phyloP scores from a whole-genome alignment of 64 coral and sea anemone species.

The Acropora yongei region DNA sequence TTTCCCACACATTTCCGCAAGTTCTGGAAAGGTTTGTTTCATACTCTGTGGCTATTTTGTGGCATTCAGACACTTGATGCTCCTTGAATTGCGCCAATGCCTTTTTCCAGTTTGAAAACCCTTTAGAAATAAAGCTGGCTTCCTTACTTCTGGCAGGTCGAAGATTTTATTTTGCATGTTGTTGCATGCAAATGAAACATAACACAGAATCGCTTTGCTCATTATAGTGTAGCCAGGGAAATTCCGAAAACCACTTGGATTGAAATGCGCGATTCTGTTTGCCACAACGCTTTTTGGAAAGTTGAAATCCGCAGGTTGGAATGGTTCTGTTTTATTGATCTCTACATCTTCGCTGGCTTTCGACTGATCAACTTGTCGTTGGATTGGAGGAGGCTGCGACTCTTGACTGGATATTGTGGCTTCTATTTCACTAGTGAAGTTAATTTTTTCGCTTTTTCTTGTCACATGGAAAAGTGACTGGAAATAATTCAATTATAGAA shows the following conservation, averaged over 20 bases:
- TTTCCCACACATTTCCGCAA: conserved; percentile 4
- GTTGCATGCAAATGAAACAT: conserved; percentile 32
- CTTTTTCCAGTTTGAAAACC: conserved; percentile 35
- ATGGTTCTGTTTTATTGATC: conserved; percentile 25
- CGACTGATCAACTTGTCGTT: conserved; percentile 28
- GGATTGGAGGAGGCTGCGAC: not conserved
- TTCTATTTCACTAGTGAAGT: conserved; percentile 2
- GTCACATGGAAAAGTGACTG: conserved; percentile 10
- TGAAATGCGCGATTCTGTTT: conserved; percentile 14
- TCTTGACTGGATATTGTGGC: conserved; percentile 6
- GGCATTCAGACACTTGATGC: conserved; percentile 44
- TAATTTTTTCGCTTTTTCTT: not conserved
- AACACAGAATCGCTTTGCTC: no score
- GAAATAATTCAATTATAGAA: conserved; percentile 9
- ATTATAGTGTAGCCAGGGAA: no score
- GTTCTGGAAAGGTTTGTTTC: conserved; percentile 20
- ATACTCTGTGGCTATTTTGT: conserved; percentile 41
- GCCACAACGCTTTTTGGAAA: conserved; percentile 1
- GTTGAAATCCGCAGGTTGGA: conserved; percentile 41
- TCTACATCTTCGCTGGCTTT: conserved; percentile 9
- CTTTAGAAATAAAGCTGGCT: not conserved
- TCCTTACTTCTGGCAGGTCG: conserved; percentile 18
- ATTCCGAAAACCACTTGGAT: conserved; percentile 34
- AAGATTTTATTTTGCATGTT: conserved; percentile 30
- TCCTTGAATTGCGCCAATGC: conserved; percentile 14